phyloP scores from a whole-genome alignment of 2,888 invertebrate genomes.

The Anoncus sp. region DNA sequence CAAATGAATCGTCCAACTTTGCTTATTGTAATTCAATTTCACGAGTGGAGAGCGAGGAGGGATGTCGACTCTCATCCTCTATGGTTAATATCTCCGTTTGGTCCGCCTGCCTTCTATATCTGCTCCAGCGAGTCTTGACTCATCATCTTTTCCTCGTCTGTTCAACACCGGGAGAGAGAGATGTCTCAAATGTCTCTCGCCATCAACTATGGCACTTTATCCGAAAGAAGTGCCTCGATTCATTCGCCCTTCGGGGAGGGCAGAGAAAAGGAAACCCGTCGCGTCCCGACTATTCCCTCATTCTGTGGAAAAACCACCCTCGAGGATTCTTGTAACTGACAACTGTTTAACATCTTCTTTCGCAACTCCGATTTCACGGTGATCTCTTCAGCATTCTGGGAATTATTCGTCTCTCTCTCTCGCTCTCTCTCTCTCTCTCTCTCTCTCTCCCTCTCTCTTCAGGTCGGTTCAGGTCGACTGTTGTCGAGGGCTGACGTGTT shows the following conservation, averaged over 20 bases:
- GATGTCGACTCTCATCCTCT: conserved; percentile 15
- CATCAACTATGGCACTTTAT: conserved; percentile 61
- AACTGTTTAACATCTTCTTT: conserved; percentile 75
- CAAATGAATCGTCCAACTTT: conserved; percentile 80
- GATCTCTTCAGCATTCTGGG: too few species aligned
- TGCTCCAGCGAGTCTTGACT: conserved; percentile 16
- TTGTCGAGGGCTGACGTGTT: too few species aligned
- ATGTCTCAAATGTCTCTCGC: conserved; percentile 20
- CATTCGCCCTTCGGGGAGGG: conserved; percentile 46
- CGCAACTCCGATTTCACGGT: too few species aligned
- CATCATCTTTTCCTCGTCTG: conserved; percentile 64
- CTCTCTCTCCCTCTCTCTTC: too few species aligned
- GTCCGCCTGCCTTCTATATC: conserved; percentile 50
- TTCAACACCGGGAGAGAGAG: conserved; percentile 40
- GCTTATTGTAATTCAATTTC: conserved; percentile 81
- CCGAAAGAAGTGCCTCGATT: conserved; percentile 64
- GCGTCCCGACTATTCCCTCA: background rate
- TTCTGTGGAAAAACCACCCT: conserved; percentile 25
- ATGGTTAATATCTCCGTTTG: conserved; percentile 67
- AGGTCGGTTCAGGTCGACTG: too few species aligned
- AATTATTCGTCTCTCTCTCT: too few species aligned
- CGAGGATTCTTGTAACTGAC: conserved; percentile 73
- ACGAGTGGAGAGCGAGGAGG: conserved; percentile 68
- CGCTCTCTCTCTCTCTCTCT: too few species aligned
- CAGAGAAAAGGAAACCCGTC: conserved; percentile 6